Evolutionary conservation across 1,140 invertebrate genomes (phyloP).

Genomic region (Dysdera silvatica): DNA sequence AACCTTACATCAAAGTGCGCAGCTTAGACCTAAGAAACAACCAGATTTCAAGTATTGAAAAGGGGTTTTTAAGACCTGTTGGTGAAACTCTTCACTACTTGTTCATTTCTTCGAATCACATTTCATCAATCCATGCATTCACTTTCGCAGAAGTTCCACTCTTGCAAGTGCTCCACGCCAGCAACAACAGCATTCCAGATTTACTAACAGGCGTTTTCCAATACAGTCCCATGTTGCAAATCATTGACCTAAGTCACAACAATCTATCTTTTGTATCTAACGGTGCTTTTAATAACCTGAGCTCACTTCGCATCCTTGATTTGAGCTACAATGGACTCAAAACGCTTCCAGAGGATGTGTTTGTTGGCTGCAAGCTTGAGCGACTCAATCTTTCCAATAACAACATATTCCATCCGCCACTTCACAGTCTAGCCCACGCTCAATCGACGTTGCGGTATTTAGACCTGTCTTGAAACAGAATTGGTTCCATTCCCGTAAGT

Average conservation of each 20-base stretch:
- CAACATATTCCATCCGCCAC: conserved; percentile 17
- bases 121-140: conserved; percentile 41
- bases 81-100: conserved; percentile 70
- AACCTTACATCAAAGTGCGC: conserved; percentile 12
- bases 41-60: conserved; percentile 68
- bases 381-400: conserved; percentile 29
- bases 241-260: conserved; percentile 53
- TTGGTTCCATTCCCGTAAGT: conserved; percentile 13
- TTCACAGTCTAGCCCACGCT: background rate
- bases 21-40: conserved; percentile 75
- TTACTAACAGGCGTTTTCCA: conserved; percentile 15
- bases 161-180: conserved; percentile 40
- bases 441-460: conserved; percentile 15
- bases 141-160: conserved; percentile 37
- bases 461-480: conserved; percentile 20
- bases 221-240: conserved; percentile 43
- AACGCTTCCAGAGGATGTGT: conserved; percentile 53
- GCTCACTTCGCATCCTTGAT: conserved; percentile 59
- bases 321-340: conserved; percentile 66
- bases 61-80: conserved; percentile 69
- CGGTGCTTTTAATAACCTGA: conserved; percentile 49
- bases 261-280: conserved; percentile 49
- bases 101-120: conserved; percentile 62
- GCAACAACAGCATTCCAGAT: conserved; percentile 59
- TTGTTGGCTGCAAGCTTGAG: conserved; percentile 26